Evolutionary conservation across 2,113 vertebrate species (phyloP).

Genomic region (Xiphophorus couchianus): DNA sequence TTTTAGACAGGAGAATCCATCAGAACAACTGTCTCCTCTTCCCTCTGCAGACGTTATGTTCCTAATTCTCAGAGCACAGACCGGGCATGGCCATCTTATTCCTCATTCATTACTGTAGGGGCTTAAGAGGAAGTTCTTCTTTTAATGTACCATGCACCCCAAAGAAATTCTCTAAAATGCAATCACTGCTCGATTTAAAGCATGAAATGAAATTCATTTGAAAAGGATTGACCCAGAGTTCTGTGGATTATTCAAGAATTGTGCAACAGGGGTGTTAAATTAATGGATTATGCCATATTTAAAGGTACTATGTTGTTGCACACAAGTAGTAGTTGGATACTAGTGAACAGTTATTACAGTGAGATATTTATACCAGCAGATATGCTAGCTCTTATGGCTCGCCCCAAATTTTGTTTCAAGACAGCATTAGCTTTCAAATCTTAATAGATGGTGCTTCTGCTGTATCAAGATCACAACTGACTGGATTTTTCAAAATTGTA

Average conservation of each 20-base stretch:
- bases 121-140: constrained; percentile 23
- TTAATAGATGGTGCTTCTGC: background rate
- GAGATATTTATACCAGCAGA: too few species aligned
- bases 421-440: background rate
- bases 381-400: background rate
- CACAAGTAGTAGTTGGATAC: constrained; percentile 11
- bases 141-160: constrained; percentile 21
- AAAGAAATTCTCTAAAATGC: constrained; percentile 33
- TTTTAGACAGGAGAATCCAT: constrained; percentile 57
- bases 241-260: constrained; percentile 38
- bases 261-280: constrained; percentile 27
- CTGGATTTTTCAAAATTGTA: background rate
- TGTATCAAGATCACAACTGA: background rate
- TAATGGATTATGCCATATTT: constrained; percentile 2
- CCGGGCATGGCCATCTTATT: constrained; percentile 34
- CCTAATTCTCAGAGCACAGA: constrained; percentile 44
- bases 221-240: constrained; percentile 63
- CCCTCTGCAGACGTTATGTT: constrained; percentile 35
- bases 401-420: background rate
- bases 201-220: constrained; percentile 52
- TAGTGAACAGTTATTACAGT: background rate
- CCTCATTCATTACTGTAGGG: constrained; percentile 46
- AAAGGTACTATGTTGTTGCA: constrained; percentile 1
- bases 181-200: constrained; percentile 55
- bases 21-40: constrained; percentile 41